phyloP scores from a whole-genome alignment of 1,140 invertebrate genomes.

The Eumeta japonica region DNA sequence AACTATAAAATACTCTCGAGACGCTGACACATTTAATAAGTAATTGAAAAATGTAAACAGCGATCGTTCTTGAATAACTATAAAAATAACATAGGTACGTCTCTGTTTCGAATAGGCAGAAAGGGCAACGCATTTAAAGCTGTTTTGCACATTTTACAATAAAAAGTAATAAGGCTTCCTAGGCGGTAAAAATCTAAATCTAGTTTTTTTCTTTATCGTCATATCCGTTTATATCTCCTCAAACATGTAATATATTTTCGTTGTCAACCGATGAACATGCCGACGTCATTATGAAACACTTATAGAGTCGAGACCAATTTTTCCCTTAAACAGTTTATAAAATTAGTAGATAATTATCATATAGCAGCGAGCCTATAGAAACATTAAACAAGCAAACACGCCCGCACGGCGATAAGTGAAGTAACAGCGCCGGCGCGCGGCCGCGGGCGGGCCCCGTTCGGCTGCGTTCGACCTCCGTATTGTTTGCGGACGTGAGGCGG shows the following conservation, averaged over 20 bases:
- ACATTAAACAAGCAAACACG: neutral
- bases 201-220: neutral
- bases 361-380: too few relatives aligned
- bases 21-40: neutral
- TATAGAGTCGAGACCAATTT: too few relatives aligned
- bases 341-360: too few relatives aligned
- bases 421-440: neutral
- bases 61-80: too few relatives aligned
- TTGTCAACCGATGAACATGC: too few relatives aligned
- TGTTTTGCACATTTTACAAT: neutral
- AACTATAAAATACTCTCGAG: neutral
- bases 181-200: neutral
- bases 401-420: neutral
- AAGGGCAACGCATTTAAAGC: too few relatives aligned
- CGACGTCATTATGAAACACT: too few relatives aligned
- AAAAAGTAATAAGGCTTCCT: neutral
- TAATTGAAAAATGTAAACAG: neutral
- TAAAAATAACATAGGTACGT: too few relatives aligned
- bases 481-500: slow-evolving; percentile 54
- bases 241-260: too few relatives aligned
- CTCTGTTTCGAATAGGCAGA: too few relatives aligned
- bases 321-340: too few relatives aligned
- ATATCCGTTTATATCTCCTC: too few relatives aligned
- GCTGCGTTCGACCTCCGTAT: slow-evolving; percentile 37
- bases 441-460: slow-evolving; percentile 13